Evolutionary conservation across 2,797 vertebrate genomes (phyloP).

Genomic region (Gobio occitaniae): DNA sequence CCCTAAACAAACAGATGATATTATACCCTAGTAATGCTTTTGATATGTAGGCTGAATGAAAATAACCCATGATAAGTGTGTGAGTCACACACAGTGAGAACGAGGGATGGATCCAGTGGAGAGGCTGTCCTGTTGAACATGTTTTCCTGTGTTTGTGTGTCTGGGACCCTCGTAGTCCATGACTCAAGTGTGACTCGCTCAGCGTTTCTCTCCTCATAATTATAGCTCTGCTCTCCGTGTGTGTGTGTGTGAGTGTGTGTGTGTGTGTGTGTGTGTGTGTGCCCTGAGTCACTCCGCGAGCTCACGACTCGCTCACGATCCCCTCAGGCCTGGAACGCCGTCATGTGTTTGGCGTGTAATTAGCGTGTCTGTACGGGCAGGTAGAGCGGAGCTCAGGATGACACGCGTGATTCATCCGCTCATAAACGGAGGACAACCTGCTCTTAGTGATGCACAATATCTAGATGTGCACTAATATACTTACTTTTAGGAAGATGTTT

Average conservation of each 20-base stretch:
- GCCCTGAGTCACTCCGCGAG: slow-evolving; percentile 75
- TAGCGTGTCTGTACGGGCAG: slow-evolving; percentile 52
- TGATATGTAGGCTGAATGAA: background rate
- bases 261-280: slow-evolving; percentile 68
- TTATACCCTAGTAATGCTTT: background rate
- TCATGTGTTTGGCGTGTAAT: slow-evolving; percentile 45
- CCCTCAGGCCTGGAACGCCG: slow-evolving; percentile 14
- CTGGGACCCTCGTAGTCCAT: slow-evolving; percentile 68
- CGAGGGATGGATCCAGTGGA: slow-evolving; percentile 13
- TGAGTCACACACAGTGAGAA: slow-evolving; percentile 4
- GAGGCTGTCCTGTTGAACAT: slow-evolving; percentile 54
- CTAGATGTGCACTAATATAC: background rate
- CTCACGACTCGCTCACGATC: slow-evolving; percentile 24
- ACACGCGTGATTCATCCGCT: slow-evolving; percentile 46
- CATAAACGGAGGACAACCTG: slow-evolving; percentile 13
- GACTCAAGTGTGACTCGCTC: slow-evolving; percentile 78
- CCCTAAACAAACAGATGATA: background rate
- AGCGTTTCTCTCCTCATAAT: slow-evolving; percentile 80
- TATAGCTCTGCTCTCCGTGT: slow-evolving; percentile 73
- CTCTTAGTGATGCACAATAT: background rate
- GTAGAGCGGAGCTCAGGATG: slow-evolving; percentile 39
- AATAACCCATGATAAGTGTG: background rate
- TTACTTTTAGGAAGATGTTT: background rate
- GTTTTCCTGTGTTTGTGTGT: slow-evolving; percentile 58
- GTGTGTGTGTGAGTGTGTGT: slow-evolving; percentile 68